Percentiles rank a stretch among this genome's conserved stretches.
Conservation (phyloP, 2,113 vertebrate species). For the Callionymus lyra region DNA sequence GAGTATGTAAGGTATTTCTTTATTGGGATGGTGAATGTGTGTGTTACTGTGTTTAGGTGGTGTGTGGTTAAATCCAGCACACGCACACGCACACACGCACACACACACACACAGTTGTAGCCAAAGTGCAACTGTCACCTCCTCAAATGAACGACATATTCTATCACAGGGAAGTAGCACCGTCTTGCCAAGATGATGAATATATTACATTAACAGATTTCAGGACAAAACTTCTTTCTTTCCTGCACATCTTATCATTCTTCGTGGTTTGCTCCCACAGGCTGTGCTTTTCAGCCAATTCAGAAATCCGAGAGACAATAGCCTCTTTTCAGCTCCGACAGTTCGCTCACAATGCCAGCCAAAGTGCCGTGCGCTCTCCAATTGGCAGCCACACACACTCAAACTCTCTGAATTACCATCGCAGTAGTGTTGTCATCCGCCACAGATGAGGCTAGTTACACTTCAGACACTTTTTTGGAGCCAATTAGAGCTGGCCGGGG, state of each 20-base stretch:
- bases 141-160: no score
- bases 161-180: slow-evolving; percentile 14
- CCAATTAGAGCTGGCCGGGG: slow-evolving; percentile 38
- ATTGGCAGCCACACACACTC: slow-evolving; percentile 37
- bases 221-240: slow-evolving; percentile 11
- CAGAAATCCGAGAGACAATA: slow-evolving; percentile 51
- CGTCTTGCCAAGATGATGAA: slow-evolving; percentile 2
- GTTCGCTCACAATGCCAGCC: slow-evolving; percentile 46
- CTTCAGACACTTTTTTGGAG: slow-evolving; percentile 24
- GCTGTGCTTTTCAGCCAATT: slow-evolving; percentile 40
- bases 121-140: no score
- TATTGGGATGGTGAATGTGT: no score
- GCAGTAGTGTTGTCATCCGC: slow-evolving; percentile 43
- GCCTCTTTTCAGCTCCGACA: slow-evolving; percentile 41
- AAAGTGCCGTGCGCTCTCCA: slow-evolving; percentile 35
- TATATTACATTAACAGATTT: slow-evolving; percentile 22
- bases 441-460: slow-evolving; percentile 33
- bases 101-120: no score
- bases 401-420: slow-evolving; percentile 33
- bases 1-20: no score
- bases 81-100: no score
- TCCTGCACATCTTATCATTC: slow-evolving; percentile 8
- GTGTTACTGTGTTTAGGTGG: no score
- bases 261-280: slow-evolving; percentile 7
- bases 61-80: no score